These are phyloP conservation scores for Dicerorhinus sumatrensis DNA, from an alignment of 2,113 vertebrate species.

Conservation along the genomic window DNA sequence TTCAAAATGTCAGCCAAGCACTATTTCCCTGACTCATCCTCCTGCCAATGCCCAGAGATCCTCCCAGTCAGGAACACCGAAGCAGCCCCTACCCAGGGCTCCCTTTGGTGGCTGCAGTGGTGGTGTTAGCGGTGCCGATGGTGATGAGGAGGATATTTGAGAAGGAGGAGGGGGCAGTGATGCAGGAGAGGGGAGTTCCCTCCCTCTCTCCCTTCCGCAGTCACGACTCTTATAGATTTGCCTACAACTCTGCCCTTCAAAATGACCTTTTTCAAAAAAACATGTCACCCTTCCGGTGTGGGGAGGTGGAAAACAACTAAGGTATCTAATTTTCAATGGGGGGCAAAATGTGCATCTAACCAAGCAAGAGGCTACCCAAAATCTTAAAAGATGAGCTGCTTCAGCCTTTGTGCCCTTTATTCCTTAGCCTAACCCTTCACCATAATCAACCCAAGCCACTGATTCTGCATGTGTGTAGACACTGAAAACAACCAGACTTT, in stretches of 20 bases:
- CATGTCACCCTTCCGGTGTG: not conserved
- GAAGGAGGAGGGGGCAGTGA: conserved; percentile 58
- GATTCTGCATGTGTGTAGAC: not conserved
- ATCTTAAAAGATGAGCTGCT: not conserved
- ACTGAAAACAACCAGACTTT: not conserved
- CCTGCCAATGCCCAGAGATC: conserved; percentile 18
- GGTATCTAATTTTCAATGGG: not conserved
- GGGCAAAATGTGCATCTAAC: not conserved
- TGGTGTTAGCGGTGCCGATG: not conserved
- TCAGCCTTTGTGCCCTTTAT: not conserved
- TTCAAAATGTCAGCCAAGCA: conserved; percentile 82
- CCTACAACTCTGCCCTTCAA: conserved; percentile 90
- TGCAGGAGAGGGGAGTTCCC: conserved; percentile 65
- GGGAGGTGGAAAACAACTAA: not conserved
- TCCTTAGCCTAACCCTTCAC: not conserved
- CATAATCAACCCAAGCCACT: not conserved
- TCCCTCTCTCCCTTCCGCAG: conserved; percentile 60
- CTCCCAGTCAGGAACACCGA: conserved; percentile 12
- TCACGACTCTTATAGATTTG: conserved; percentile 79
- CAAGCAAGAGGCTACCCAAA: conserved; percentile 64
- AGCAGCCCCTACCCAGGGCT: not conserved
- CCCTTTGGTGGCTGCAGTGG: not conserved
- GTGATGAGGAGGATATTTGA: not conserved
- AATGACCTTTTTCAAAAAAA: conserved; percentile 87
- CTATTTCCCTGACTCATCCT: conserved; percentile 77